Evolutionary conservation across 1,140 invertebrate genomes (phyloP).

Genomic region (Zaprionus ghesquierei): DNA sequence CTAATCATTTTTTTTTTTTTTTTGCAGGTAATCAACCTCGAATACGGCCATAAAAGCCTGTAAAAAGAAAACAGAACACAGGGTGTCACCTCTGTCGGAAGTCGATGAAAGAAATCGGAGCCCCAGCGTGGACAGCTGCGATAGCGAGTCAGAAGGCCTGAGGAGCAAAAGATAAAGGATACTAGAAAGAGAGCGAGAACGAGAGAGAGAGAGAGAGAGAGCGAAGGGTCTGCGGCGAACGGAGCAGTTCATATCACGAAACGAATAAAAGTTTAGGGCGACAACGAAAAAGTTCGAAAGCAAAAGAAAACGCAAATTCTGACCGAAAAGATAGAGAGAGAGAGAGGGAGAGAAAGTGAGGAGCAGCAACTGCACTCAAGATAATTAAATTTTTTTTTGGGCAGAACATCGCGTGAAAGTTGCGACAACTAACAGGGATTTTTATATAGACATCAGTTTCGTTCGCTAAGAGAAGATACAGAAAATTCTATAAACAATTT

Average conservation of each 20-base stretch:
- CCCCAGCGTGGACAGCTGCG: conserved; percentile 24
- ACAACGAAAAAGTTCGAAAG: conserved; percentile 41
- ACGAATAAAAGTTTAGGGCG: conserved; percentile 13
- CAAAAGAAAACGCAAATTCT: background rate
- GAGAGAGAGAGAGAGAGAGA: background rate
- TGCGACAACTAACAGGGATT: conserved; percentile 40
- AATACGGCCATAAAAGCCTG: conserved; percentile 61
- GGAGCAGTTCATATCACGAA: conserved; percentile 50
- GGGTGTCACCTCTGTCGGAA: conserved; percentile 44
- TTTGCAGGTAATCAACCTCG: conserved; percentile 54
- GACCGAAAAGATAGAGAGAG: background rate
- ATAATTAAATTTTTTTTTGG: conserved; percentile 7
- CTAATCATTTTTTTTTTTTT: background rate
- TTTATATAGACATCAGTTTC: conserved; percentile 27
- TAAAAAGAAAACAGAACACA: conserved; percentile 32
- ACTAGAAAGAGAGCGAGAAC: conserved; percentile 12
- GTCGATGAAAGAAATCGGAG: conserved; percentile 48
- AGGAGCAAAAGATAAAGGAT: conserved; percentile 16
- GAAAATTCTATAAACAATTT: conserved; percentile 23
- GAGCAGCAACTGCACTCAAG: background rate
- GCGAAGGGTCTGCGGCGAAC: conserved; percentile 27
- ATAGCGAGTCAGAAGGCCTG: background rate
- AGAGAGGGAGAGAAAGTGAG: background rate
- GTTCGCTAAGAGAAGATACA: background rate
- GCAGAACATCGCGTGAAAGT: conserved; percentile 6